phyloP scores from a whole-genome alignment of 2,888 invertebrate species.

The Chaitophorus viminalis region DNA sequence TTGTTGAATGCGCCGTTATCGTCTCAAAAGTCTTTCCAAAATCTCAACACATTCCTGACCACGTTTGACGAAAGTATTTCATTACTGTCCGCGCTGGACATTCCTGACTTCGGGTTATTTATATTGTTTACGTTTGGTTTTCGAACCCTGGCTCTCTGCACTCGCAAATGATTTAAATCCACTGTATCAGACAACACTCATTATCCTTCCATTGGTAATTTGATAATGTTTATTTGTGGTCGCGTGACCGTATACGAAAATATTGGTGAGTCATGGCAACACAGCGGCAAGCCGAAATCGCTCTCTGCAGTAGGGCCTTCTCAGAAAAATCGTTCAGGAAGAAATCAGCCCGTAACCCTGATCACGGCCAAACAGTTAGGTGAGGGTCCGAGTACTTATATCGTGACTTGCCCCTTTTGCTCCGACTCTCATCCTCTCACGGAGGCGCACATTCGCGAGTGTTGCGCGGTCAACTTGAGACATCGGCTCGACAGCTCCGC shows the following conservation, averaged over 20 bases:
- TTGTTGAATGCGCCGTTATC: neutral
- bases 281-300: neutral
- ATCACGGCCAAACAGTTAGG: neutral
- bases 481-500: no score
- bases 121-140: neutral
- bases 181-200: neutral
- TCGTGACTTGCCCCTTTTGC: no score
- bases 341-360: neutral
- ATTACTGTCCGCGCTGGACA: neutral
- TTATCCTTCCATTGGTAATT: neutral
- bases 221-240: neutral
- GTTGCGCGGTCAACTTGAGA: no score
- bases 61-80: constrained; percentile 2
- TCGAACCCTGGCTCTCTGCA: neutral
- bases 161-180: neutral
- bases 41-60: neutral
- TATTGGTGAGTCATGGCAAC: neutral
- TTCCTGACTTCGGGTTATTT: neutral
- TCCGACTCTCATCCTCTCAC: no score
- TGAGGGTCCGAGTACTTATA: neutral
- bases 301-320: neutral
- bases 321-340: neutral
- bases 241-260: neutral
- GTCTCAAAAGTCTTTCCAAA: neutral
- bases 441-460: no score